Percentiles rank a stretch among this genome's conserved stretches.
Evolutionary conservation across 2,888 invertebrate species (phyloP).

Genomic region (Kuschelorhynchus macadamiae): DNA sequence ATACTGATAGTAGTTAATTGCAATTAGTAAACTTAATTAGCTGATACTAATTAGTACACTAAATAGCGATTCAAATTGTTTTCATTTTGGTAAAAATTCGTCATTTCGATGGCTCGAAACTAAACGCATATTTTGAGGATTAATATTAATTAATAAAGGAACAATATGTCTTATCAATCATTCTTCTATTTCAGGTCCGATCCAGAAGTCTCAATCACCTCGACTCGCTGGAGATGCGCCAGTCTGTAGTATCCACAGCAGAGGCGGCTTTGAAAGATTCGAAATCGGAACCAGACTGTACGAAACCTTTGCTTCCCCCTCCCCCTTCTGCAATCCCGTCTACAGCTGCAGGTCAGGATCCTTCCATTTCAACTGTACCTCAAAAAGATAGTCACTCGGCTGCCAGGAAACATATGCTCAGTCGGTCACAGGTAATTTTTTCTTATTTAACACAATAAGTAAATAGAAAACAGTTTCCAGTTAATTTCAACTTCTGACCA

Average conservation of each 20-base stretch:
- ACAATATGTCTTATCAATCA: no score
- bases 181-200: constrained; percentile 73
- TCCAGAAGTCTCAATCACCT: constrained; percentile 81
- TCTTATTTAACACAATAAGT: no score
- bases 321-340: constrained; percentile 54
- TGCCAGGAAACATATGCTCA: constrained; percentile 71
- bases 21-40: no score
- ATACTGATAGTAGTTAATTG: no score
- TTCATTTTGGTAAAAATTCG: no score
- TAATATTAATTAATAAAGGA: no score
- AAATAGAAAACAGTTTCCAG: no score
- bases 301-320: constrained; percentile 64
- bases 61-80: no score
- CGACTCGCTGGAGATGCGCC: constrained; percentile 75
- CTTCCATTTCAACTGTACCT: constrained; percentile 58
- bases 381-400: constrained; percentile 17
- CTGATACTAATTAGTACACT: no score
- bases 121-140: no score
- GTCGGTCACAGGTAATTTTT: constrained; percentile 72
- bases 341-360: constrained; percentile 29
- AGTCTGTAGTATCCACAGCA: constrained; percentile 60
- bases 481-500: no score
- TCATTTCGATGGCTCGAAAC: no score
- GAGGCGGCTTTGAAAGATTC: constrained; percentile 65
- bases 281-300: constrained; percentile 68